A percentile compares a stretch with the other conserved stretches of the same genome.
These are phyloP conservation scores for Strix uralensis DNA, from an alignment of 2,113 vertebrate genomes.

Conservation along the genomic window DNA sequence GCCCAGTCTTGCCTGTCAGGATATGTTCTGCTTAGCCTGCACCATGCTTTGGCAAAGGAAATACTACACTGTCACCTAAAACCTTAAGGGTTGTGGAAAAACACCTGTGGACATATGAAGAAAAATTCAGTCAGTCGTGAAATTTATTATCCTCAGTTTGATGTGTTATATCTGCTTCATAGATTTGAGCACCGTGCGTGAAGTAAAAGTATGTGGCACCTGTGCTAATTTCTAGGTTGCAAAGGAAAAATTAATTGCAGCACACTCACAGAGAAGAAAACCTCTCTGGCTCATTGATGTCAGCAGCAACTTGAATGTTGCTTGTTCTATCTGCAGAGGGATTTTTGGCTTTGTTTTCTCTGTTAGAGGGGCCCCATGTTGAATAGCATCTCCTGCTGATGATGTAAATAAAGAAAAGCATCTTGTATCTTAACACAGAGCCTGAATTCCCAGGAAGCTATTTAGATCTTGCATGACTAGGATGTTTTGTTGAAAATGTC, in stretches of 20 bases:
- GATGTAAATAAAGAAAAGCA: neutral
- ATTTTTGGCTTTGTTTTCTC: neutral
- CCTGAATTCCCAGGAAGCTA: neutral
- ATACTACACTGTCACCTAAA: neutral
- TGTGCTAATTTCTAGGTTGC: neutral
- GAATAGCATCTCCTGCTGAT: neutral
- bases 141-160: neutral
- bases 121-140: neutral
- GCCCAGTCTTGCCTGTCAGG: neutral
- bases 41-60: neutral
- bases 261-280: neutral
- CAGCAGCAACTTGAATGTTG: neutral
- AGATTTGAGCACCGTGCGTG: neutral
- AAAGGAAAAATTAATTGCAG: neutral
- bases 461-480: neutral
- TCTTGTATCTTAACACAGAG: neutral
- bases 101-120: neutral
- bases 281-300: neutral
- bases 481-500: conserved; percentile 1
- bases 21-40: neutral
- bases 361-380: neutral
- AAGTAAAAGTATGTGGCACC: neutral
- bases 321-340: neutral
- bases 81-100: neutral
- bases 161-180: neutral